Percentiles rank a stretch among this genome's conserved stretches.
Evolutionary conservation across 2,888 invertebrate species (phyloP).

Genomic region (Ditylenchus weischeri): DNA sequence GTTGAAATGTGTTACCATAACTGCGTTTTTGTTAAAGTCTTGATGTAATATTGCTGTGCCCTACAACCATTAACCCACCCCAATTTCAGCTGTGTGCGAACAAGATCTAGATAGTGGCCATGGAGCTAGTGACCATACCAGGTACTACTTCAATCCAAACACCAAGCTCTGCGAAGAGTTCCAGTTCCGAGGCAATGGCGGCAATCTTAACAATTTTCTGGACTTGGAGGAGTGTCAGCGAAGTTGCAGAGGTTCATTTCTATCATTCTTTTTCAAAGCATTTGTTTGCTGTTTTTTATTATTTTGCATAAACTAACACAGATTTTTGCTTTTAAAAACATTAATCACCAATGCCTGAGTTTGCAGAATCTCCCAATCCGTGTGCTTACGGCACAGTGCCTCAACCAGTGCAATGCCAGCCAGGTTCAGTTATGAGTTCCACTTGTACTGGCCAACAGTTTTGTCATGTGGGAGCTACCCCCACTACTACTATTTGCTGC

Average conservation of each 20-base stretch:
- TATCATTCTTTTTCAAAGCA: not conserved
- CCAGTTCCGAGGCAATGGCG: conserved; percentile 54
- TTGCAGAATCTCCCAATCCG: conserved; percentile 57
- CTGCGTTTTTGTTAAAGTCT: too few species aligned
- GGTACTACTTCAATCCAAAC: conserved; percentile 46
- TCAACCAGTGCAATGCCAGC: conserved; percentile 39
- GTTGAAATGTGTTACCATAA: too few species aligned
- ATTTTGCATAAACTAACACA: too few species aligned
- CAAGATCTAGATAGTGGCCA: not conserved
- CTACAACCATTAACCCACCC: too few species aligned
- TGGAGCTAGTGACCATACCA: not conserved
- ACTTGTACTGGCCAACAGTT: conserved; percentile 44
- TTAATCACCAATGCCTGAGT: not conserved
- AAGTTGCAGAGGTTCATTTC: conserved; percentile 48
- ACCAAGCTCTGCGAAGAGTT: conserved; percentile 52
- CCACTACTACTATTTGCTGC: conserved; percentile 57
- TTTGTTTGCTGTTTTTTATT: too few species aligned
- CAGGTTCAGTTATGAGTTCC: conserved; percentile 31
- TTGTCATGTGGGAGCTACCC: conserved; percentile 55
- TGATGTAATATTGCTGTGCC: too few species aligned
- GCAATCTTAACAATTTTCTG: conserved; percentile 57
- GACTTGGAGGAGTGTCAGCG: conserved; percentile 51
- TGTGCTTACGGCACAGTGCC: conserved; percentile 47
- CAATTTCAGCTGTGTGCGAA: not conserved
- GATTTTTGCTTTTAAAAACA: too few species aligned